These are phyloP conservation scores for Anthrax anthrax DNA, from an alignment of 2,888 invertebrate genomes.

Conservation along the genomic window DNA sequence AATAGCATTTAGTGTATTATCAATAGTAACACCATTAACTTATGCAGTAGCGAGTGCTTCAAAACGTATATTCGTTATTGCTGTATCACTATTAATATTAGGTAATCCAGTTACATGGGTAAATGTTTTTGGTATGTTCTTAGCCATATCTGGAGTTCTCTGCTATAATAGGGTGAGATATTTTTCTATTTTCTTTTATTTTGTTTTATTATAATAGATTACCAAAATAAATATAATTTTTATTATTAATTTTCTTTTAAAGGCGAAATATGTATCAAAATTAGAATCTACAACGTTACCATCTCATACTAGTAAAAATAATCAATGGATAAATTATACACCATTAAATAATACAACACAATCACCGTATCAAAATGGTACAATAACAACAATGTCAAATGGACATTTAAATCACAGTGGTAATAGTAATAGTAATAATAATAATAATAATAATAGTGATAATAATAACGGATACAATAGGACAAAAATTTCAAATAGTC, in stretches of 20 bases:
- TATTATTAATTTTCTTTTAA: conserved; percentile 16
- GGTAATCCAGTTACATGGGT: conserved; percentile 81
- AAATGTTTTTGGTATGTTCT: conserved; percentile 79
- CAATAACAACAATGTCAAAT: conserved; percentile 10
- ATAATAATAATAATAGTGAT: conserved; percentile 5
- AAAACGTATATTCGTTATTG: conserved; percentile 85
- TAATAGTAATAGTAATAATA: conserved; percentile 1
- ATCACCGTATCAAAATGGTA: conserved; percentile 6
- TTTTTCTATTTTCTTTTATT: conserved; percentile 14
- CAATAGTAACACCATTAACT: conserved; percentile 80
- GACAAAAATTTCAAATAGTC: conserved; percentile 20
- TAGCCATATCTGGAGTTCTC: conserved; percentile 81
- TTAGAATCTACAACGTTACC: conserved; percentile 41
- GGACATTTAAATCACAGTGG: conserved; percentile 14
- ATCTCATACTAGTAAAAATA: conserved; percentile 25
- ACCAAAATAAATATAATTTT: not conserved
- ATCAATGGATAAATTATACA: conserved; percentile 30
- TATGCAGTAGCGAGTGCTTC: conserved; percentile 94
- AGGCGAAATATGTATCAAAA: conserved; percentile 58
- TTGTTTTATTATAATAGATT: not conserved
- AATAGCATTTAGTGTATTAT: conserved; percentile 85
- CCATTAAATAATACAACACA: conserved; percentile 17
- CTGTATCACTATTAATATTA: conserved; percentile 69
- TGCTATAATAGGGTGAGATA: conserved; percentile 68
- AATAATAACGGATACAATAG: conserved; percentile 3